These are phyloP conservation scores for Planococcus citri DNA, from an alignment of 1,140 invertebrate genomes.

Conservation along the genomic window DNA sequence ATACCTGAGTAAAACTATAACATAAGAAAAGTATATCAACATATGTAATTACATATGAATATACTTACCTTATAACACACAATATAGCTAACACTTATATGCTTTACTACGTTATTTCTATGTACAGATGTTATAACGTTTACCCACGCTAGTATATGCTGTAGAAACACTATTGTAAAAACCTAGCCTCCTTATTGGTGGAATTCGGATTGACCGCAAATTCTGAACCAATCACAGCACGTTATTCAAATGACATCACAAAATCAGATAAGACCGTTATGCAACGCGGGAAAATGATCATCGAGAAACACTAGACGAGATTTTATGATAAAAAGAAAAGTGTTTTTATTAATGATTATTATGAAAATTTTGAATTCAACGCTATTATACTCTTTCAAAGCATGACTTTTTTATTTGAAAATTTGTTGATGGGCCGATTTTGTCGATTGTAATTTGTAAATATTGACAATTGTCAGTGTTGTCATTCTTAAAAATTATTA, in stretches of 20 bases:
- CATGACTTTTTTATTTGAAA: neutral
- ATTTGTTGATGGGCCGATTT: neutral
- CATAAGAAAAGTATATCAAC: neutral
- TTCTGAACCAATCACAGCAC: neutral
- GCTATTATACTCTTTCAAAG: neutral
- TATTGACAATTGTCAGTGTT: neutral
- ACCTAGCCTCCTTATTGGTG: neutral
- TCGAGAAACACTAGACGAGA: neutral
- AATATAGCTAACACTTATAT: conserved; percentile 19
- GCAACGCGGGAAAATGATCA: conserved; percentile 13
- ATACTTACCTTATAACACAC: conserved; percentile 19
- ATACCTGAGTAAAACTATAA: neutral
- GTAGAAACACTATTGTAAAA: conserved; percentile 14
- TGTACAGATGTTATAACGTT: conserved; percentile 16
- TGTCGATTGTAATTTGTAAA: conserved; percentile 1
- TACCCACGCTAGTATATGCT: conserved; percentile 13
- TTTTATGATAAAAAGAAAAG: neutral
- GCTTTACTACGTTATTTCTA: conserved; percentile 19
- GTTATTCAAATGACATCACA: neutral
- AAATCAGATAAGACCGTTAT: conserved; percentile 18
- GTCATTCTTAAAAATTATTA: neutral
- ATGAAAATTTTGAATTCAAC: neutral
- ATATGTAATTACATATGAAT: conserved; percentile 18
- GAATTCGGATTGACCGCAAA: conserved; percentile 19
- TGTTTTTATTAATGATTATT: neutral